Evolutionary conservation across 2,888 invertebrate species (phyloP).

Genomic region (Drosophila leonis): DNA sequence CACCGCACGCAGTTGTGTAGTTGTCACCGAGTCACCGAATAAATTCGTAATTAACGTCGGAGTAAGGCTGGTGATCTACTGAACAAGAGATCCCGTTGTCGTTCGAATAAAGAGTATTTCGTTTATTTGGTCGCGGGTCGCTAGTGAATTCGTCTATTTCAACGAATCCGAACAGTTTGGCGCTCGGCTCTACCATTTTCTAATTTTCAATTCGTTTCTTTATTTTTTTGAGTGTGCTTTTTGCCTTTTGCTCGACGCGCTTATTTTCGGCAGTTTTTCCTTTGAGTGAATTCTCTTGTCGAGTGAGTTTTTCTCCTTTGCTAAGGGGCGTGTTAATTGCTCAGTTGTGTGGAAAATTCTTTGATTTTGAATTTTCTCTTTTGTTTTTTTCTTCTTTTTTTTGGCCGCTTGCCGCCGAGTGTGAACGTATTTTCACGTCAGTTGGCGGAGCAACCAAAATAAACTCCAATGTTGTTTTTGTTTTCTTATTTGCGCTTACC

Average conservation of each 20-base stretch:
- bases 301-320: constrained; percentile 59
- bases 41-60: constrained; percentile 86
- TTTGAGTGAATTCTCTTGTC: constrained; percentile 4
- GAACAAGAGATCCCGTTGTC: constrained; percentile 86
- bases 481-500: constrained; percentile 67
- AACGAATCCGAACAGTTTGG: constrained; percentile 45
- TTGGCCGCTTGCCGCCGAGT: constrained; percentile 37
- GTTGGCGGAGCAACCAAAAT: constrained; percentile 66
- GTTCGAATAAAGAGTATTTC: constrained; percentile 86
- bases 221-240: constrained; percentile 39
- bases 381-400: background rate
- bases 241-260: constrained; percentile 16
- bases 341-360: constrained; percentile 80
- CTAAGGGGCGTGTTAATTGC: constrained; percentile 82
- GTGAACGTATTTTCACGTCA: constrained; percentile 76
- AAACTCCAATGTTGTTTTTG: constrained; percentile 61
- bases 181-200: constrained; percentile 36
- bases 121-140: constrained; percentile 80
- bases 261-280: constrained; percentile 30
- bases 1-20: constrained; percentile 84
- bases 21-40: constrained; percentile 86
- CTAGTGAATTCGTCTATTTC: constrained; percentile 80
- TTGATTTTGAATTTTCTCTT: constrained; percentile 39
- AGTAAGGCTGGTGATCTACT: constrained; percentile 86
- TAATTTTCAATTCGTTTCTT: constrained; percentile 34